These are phyloP conservation scores for Bambusicola thoracicus DNA, from an alignment of 2,113 vertebrate species.

Conservation along the genomic window DNA sequence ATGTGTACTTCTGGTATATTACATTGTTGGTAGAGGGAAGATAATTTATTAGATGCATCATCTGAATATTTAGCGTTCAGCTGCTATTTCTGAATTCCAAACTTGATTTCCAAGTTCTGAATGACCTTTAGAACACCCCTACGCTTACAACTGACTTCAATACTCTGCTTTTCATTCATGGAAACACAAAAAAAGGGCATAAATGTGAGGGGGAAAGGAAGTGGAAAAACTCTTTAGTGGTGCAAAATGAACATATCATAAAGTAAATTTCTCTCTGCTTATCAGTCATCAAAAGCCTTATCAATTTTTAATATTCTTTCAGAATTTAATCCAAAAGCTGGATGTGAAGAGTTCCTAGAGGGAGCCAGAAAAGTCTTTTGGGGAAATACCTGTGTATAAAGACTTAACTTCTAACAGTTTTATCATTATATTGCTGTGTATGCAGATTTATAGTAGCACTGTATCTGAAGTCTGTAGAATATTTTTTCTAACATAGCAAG, in stretches of 20 bases:
- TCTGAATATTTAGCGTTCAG: not conserved
- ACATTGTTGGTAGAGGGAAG: not conserved
- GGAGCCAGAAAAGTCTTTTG: not conserved
- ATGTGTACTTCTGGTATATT: not conserved
- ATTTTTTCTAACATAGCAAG: accelerated
- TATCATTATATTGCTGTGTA: not conserved
- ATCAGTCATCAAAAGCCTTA: not conserved
- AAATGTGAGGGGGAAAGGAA: not conserved
- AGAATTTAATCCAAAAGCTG: not conserved
- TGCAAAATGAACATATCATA: not conserved
- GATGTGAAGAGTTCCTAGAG: accelerated
- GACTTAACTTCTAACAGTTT: not conserved
- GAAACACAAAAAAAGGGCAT: not conserved
- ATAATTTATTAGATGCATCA: not conserved
- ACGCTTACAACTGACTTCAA: not conserved
- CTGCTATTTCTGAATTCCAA: not conserved
- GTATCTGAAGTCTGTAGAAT: not conserved
- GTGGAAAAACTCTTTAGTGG: not conserved
- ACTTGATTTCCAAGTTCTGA: not conserved
- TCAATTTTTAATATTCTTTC: not conserved
- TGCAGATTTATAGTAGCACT: not conserved
- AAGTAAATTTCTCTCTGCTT: not conserved
- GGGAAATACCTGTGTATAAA: not conserved
- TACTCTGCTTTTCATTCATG: not conserved
- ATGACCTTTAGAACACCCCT: not conserved